Evolutionary conservation across 2,797 vertebrate genomes (phyloP).

Genomic region (Vultur gryphus): DNA sequence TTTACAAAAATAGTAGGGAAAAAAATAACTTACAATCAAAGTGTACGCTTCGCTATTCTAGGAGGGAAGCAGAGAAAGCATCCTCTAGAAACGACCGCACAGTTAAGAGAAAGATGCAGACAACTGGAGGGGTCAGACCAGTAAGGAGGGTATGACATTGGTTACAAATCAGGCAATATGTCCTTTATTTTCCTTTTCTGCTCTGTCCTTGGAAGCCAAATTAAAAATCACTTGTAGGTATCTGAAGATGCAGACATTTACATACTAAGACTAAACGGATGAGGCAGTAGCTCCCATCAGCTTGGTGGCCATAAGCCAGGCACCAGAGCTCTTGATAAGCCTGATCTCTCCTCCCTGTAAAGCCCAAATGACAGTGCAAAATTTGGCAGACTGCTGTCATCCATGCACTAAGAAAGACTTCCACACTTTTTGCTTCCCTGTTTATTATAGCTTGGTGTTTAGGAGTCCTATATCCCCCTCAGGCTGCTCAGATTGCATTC

Average conservation of each 20-base stretch:
- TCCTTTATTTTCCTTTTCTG: neutral
- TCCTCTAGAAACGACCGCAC: fast-evolving
- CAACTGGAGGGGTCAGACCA: neutral
- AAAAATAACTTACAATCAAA: neutral
- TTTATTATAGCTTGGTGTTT: neutral
- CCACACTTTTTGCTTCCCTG: neutral
- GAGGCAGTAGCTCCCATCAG: neutral
- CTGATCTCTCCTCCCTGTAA: neutral
- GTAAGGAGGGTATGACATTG: neutral
- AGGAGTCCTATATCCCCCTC: neutral
- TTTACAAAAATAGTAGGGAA: neutral
- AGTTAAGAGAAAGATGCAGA: neutral
- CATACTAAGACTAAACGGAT: fast-evolving
- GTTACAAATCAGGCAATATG: neutral
- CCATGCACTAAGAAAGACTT: neutral
- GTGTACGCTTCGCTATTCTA: neutral
- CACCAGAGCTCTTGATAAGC: neutral
- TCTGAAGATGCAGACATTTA: neutral
- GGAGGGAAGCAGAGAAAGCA: neutral
- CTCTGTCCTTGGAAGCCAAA: neutral
- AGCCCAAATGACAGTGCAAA: neutral
- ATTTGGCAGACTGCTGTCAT: neutral
- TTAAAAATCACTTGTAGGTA: neutral
- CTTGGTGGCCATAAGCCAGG: neutral
- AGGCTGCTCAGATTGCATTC: neutral